Conservation (phyloP, 2,113 vertebrate genomes). For the Anoplopoma fimbria region DNA sequence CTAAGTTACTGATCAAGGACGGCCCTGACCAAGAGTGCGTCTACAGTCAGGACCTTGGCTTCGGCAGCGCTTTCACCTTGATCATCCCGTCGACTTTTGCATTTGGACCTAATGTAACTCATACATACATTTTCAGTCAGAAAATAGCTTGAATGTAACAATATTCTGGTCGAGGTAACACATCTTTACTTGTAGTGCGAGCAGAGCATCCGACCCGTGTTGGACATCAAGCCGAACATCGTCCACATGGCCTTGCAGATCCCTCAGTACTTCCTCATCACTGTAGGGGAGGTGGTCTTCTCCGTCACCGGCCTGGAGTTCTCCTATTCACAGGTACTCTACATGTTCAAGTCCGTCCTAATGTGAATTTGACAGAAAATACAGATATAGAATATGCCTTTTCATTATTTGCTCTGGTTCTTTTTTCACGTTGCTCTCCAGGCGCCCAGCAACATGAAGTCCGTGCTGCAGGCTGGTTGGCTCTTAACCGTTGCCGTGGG, state of each 20-base stretch:
- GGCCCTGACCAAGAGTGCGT: neutral
- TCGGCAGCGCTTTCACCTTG: conserved; percentile 88
- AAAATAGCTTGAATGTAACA: neutral
- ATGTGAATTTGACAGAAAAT: neutral
- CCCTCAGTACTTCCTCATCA: conserved; percentile 95
- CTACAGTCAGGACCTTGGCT: conserved; percentile 72
- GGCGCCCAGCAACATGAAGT: conserved; percentile 98
- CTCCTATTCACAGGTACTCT: conserved; percentile 94
- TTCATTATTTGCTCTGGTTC: neutral
- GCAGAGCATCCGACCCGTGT: conserved; percentile 26
- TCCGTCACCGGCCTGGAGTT: conserved; percentile 96
- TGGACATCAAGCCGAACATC: conserved; percentile 87
- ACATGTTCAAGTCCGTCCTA: neutral
- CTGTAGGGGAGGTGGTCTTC: conserved; percentile 92
- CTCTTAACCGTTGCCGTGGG: conserved; percentile 91
- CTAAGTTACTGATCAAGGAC: conserved; percentile 37
- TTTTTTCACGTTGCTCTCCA: conserved; percentile 58
- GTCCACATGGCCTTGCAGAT: conserved; percentile 96
- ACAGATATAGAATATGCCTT: neutral
- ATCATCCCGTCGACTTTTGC: conserved; percentile 74
- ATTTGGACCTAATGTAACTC: conserved; percentile 57
- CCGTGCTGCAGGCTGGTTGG: conserved; percentile 97
- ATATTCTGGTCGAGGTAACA: neutral
- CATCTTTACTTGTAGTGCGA: conserved; percentile 67
- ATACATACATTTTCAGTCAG: neutral